These are phyloP conservation scores for Ceriagrion tenellum DNA, from an alignment of 2,888 invertebrate genomes.

Conservation along the genomic window DNA sequence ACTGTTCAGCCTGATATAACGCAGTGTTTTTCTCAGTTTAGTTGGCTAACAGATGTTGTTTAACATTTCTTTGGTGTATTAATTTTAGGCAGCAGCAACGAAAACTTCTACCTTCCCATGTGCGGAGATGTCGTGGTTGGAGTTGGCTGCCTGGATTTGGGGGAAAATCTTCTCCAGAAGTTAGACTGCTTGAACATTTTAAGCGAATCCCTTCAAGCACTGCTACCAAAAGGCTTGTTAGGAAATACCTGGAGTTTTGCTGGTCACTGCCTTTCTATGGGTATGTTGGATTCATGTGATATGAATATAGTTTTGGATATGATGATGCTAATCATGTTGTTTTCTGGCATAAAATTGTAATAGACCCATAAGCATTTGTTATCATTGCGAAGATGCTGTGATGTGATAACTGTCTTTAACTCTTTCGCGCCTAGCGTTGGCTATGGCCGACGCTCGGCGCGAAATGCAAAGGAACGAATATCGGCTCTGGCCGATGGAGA, in stretches of 20 bases:
- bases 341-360: too few species aligned
- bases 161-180: conserved; percentile 92
- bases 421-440: too few species aligned
- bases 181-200: conserved; percentile 91
- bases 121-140: conserved; percentile 85
- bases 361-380: too few species aligned
- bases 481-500: too few species aligned
- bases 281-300: conserved; percentile 77
- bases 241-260: conserved; percentile 94
- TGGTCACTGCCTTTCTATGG: conserved; percentile 95
- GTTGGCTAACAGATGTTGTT: not conserved
- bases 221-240: conserved; percentile 89
- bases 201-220: conserved; percentile 90
- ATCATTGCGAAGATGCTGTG: too few species aligned
- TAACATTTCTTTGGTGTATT: conserved; percentile 47
- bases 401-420: too few species aligned
- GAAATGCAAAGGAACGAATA: too few species aligned
- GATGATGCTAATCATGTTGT: too few species aligned
- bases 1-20: too few species aligned
- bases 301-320: not conserved
- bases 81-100: conserved; percentile 84
- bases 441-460: too few species aligned
- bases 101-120: conserved; percentile 89
- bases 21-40: too few species aligned
- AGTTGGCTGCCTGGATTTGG: conserved; percentile 83